Conservation (phyloP, 2,797 vertebrate species). For the Epinephelus awoara region DNA sequence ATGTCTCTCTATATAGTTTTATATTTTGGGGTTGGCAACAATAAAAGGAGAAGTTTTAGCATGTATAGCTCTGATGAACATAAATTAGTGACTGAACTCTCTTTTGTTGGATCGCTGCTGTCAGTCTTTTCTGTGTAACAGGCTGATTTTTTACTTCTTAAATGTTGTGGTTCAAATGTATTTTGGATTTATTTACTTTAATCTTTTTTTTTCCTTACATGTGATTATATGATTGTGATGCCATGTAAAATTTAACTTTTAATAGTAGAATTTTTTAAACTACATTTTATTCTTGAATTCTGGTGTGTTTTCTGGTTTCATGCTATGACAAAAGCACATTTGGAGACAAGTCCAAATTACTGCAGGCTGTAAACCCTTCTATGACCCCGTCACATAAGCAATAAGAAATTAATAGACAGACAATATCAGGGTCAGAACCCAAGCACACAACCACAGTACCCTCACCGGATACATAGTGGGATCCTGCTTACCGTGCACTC, state of each 20-base stretch:
- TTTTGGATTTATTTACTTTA: not conserved
- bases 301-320: not conserved
- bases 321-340: not conserved
- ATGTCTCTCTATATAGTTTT: not conserved
- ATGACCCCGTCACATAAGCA: too few relatives aligned
- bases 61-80: not conserved
- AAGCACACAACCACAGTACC: not conserved
- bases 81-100: not conserved
- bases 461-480: not conserved
- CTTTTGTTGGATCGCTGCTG: not conserved
- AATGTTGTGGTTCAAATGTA: not conserved
- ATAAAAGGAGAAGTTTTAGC: too few relatives aligned
- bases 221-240: not conserved
- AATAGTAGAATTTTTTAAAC: not conserved
- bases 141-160: not conserved
- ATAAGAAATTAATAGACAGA: not conserved
- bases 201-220: not conserved
- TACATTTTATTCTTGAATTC: not conserved
- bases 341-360: not conserved
- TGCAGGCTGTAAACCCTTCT: too few relatives aligned
- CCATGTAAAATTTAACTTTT: not conserved
- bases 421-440: not conserved
- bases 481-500: conserved; percentile 46
- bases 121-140: not conserved
- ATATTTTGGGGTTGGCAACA: not conserved